phyloP scores from a whole-genome alignment of 2,113 vertebrate species.

The Strix aluco region DNA sequence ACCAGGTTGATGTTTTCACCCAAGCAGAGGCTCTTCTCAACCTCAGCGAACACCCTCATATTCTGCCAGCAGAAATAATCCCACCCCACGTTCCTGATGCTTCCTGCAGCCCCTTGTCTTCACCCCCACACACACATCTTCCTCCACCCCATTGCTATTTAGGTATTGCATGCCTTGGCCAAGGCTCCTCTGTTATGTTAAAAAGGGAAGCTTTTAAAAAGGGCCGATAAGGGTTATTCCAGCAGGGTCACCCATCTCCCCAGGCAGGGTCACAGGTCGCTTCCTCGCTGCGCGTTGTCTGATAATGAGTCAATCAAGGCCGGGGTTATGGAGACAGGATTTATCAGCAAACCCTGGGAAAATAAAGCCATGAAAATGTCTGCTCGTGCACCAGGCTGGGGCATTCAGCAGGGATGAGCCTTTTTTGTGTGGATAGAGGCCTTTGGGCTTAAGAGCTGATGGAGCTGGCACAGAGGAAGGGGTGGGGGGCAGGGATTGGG shows the following conservation, averaged over 20 bases:
- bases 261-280: conserved; percentile 30
- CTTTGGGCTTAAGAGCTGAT: not conserved
- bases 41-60: accelerated
- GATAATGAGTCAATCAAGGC: conserved; percentile 6
- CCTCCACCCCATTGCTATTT: accelerated
- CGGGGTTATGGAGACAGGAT: not conserved
- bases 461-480: not conserved
- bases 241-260: not conserved
- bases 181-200: not conserved
- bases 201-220: conserved; percentile 1
- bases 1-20: accelerated
- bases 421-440: not conserved
- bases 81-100: accelerated
- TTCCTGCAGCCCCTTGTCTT: not conserved
- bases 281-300: not conserved
- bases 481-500: accelerated
- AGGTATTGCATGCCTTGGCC: not conserved
- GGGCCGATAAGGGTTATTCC: not conserved
- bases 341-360: conserved; percentile 54
- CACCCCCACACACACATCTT: accelerated
- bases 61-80: not conserved
- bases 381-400: not conserved
- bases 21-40: not conserved
- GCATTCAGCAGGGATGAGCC: not conserved
- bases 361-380: not conserved